Evolutionary conservation across 1,140 invertebrate species (phyloP).

Genomic region (Penaeus japonicus): DNA sequence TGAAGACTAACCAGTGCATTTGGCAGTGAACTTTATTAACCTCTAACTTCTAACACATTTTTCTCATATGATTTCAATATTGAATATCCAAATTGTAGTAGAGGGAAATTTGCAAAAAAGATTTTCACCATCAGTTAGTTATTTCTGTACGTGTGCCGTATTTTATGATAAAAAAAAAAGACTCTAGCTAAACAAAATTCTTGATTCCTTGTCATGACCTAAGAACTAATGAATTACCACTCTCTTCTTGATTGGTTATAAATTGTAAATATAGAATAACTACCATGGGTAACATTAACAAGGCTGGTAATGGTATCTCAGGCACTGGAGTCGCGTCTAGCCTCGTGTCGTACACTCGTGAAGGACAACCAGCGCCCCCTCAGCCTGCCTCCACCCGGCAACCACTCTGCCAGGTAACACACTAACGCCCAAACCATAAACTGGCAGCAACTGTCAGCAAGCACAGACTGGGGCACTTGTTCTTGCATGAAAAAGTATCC

Average conservation of each 20-base stretch:
- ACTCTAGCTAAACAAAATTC: too few relatives aligned
- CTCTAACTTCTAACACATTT: slow-evolving; percentile 17
- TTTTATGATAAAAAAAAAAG: too few relatives aligned
- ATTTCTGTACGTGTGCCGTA: too few relatives aligned
- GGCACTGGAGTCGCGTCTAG: slow-evolving; percentile 58
- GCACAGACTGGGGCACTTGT: slow-evolving; percentile 11
- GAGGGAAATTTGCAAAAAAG: too few relatives aligned
- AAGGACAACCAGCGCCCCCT: slow-evolving; percentile 58
- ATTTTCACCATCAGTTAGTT: too few relatives aligned
- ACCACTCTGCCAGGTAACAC: slow-evolving; percentile 59
- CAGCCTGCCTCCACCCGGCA: slow-evolving; percentile 56
- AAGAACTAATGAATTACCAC: not conserved
- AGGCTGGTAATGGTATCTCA: slow-evolving; percentile 34
- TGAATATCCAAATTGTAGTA: not conserved
- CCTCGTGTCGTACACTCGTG: slow-evolving; percentile 58
- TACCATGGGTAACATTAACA: slow-evolving; percentile 29
- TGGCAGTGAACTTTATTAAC: slow-evolving; percentile 20
- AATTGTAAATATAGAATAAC: slow-evolving; percentile 27
- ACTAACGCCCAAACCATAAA: slow-evolving; percentile 33
- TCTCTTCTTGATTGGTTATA: not conserved
- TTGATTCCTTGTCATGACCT: not conserved
- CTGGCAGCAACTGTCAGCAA: slow-evolving; percentile 3
- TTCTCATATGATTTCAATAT: not conserved
- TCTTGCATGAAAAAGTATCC: slow-evolving; percentile 6
- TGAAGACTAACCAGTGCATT: slow-evolving; percentile 17